These are phyloP conservation scores for Ypsolopha sequella DNA, from an alignment of 2,888 invertebrate genomes.

Conservation along the genomic window DNA sequence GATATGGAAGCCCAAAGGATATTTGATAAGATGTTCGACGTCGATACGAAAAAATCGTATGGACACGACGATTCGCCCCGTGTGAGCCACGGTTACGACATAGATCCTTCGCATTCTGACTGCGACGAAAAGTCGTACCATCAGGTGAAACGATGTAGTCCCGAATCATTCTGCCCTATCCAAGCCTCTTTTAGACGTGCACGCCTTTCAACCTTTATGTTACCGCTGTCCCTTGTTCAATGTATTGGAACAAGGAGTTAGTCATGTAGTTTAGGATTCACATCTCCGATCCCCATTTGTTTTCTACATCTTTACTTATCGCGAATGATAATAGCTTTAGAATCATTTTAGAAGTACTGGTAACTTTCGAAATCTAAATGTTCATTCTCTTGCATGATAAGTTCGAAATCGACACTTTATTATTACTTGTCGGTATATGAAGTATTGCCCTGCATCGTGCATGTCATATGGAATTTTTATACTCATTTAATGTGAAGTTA, in stretches of 20 bases:
- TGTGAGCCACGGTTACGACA: slow-evolving; percentile 52
- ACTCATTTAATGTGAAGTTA: background rate
- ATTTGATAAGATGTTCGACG: slow-evolving; percentile 72
- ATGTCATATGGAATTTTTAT: background rate
- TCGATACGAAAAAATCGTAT: slow-evolving; percentile 56
- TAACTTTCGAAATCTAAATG: background rate
- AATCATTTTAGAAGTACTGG: background rate
- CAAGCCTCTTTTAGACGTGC: slow-evolving; percentile 61
- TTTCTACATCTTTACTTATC: background rate
- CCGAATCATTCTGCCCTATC: background rate
- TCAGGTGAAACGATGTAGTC: slow-evolving; percentile 43
- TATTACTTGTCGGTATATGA: background rate
- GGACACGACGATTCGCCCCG: slow-evolving; percentile 44
- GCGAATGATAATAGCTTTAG: background rate
- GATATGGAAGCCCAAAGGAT: slow-evolving; percentile 69
- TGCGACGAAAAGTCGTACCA: slow-evolving; percentile 63
- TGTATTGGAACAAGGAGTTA: too few relatives aligned
- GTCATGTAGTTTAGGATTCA: too few relatives aligned
- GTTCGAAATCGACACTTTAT: background rate
- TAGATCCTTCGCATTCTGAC: slow-evolving; percentile 52
- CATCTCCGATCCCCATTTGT: too few relatives aligned
- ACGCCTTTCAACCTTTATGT: slow-evolving; percentile 25
- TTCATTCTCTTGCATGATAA: slow-evolving; percentile 2
- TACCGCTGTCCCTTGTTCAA: too few relatives aligned
- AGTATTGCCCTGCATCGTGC: background rate